Percentiles rank a stretch among this genome's conserved stretches.
phyloP scores from a whole-genome alignment of 2,797 vertebrate genomes.

The Apogon hyalosoma region DNA sequence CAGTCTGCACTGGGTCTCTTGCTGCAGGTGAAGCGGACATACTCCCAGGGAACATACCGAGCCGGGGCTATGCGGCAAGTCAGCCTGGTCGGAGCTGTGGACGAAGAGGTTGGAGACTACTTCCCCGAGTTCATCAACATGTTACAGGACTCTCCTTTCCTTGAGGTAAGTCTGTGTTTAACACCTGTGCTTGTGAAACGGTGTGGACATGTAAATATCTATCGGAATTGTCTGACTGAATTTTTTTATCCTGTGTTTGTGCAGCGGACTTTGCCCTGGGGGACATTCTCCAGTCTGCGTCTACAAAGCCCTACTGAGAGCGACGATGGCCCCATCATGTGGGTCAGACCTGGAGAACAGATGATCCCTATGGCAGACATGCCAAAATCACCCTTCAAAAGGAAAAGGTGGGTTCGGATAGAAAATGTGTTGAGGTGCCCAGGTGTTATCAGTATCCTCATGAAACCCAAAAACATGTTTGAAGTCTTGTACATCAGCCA shows the following conservation, averaged over 20 bases:
- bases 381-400: slow-evolving; percentile 99
- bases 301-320: slow-evolving; percentile 95
- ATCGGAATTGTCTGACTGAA: slow-evolving; percentile 7
- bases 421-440: slow-evolving; percentile 11
- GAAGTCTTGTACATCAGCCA: neutral
- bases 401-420: slow-evolving; percentile 90
- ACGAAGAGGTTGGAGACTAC: slow-evolving; percentile 99
- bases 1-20: neutral
- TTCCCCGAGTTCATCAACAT: slow-evolving; percentile 98
- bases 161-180: slow-evolving; percentile 87
- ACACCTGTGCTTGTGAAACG: neutral
- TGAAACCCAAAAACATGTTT: neutral
- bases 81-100: slow-evolving; percentile 97
- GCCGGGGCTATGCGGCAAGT: slow-evolving; percentile 99
- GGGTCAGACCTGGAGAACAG: slow-evolving; percentile 98
- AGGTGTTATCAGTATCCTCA: neutral
- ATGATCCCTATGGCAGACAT: slow-evolving; percentile 99
- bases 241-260: slow-evolving; percentile 32
- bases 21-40: slow-evolving; percentile 95
- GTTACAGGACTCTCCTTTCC: slow-evolving; percentile 95
- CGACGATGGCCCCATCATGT: slow-evolving; percentile 99
- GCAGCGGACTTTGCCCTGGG: slow-evolving; percentile 97
- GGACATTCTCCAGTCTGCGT: slow-evolving; percentile 95
- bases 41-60: slow-evolving; percentile 97
- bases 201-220: slow-evolving; percentile 1